Evolutionary conservation across 2,888 invertebrate species (phyloP), one percentile per base, ranked within the genome.

Genomic region (Palloptera scutellata): DNA sequence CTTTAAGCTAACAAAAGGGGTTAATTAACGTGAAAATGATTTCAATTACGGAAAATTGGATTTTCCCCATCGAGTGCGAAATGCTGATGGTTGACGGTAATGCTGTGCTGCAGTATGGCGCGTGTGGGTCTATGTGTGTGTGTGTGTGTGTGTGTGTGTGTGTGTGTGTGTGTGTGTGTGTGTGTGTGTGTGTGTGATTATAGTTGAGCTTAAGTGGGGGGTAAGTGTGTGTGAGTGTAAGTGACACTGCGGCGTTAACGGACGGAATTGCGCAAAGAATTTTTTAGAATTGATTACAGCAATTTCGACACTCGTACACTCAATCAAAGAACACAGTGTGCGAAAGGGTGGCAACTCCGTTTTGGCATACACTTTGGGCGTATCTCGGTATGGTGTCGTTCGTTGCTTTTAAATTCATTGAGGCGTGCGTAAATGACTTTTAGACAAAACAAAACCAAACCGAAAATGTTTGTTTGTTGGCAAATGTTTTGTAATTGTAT

Each of bases 21-120:
- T 76, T 76, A 76, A 76, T 76, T 76, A 76, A 73, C 72, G 73
- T 72, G 75, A 74, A 75, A 75, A 73, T 75, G 72, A 76, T 74
- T 76, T 76, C 75, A 76, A 76, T 76, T 76, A 76, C 74, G 70
- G 70, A 67, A 72, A 76, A 75, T 75, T 73, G 70, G 71, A 76
- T 75, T 76, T 73, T 62, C 70, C 73, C 68, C 64, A 64, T 64
- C 59, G 61, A 48, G 59, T 53, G 59, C 53, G 15, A 64, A 64
- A 59, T 63, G 53, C 53, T 67, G 61, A 42, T 62, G 55, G 45
- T 12, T 61, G 40, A 55, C 54, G 58, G 19, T 53, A 53, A 58
- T n/a, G n/a, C n/a, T n/a, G n/a, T n/a, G n/a, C n/a, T n/a, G n/a
- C n/a, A n/a, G n/a, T n/a, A n/a, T n/a, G n/a, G n/a, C n/a, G 15